Percentiles rank a stretch among this genome's conserved stretches.
These are phyloP conservation scores for Bombus fervidus DNA, from an alignment of 1,140 invertebrate genomes.

Conservation along the genomic window DNA sequence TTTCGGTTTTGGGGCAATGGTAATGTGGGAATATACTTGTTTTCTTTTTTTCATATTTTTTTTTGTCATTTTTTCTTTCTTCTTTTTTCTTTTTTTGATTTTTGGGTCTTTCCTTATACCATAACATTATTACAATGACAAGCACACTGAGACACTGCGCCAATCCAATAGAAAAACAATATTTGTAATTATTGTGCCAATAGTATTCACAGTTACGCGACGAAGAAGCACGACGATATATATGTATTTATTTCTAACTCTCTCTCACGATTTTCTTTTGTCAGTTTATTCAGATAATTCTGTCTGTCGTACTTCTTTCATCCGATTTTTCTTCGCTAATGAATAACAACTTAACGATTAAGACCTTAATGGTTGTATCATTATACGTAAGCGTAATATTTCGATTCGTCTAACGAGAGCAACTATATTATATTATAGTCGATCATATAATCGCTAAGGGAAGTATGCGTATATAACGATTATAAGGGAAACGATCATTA, in stretches of 20 bases:
- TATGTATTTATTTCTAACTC: background rate
- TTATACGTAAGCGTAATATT: slow-evolving; percentile 77
- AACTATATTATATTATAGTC: slow-evolving; percentile 52
- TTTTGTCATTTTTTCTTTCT: background rate
- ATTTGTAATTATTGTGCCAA: slow-evolving; percentile 62
- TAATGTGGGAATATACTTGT: background rate
- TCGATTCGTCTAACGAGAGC: slow-evolving; percentile 70
- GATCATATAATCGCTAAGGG: slow-evolving; percentile 50
- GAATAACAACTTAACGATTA: slow-evolving; percentile 55
- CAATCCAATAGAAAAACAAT: slow-evolving; percentile 68
- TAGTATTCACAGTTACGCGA: slow-evolving; percentile 55
- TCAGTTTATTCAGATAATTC: background rate
- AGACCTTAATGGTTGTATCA: slow-evolving; percentile 54
- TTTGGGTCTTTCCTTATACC: slow-evolving; percentile 52
- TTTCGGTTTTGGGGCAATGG: background rate
- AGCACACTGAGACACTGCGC: slow-evolving; percentile 75
- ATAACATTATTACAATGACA: slow-evolving; percentile 66
- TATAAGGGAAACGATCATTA: slow-evolving; percentile 35
- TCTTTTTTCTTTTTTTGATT: slow-evolving; percentile 6
- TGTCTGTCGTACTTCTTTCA: background rate
- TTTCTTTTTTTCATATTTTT: background rate
- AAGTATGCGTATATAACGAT: slow-evolving; percentile 32
- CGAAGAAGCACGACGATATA: slow-evolving; percentile 20
- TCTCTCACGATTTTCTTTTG: background rate
- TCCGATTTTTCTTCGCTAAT: slow-evolving; percentile 34